Evolutionary conservation across 2,888 invertebrate genomes (phyloP).

Genomic region (Caenorhabditis auriculariae): DNA sequence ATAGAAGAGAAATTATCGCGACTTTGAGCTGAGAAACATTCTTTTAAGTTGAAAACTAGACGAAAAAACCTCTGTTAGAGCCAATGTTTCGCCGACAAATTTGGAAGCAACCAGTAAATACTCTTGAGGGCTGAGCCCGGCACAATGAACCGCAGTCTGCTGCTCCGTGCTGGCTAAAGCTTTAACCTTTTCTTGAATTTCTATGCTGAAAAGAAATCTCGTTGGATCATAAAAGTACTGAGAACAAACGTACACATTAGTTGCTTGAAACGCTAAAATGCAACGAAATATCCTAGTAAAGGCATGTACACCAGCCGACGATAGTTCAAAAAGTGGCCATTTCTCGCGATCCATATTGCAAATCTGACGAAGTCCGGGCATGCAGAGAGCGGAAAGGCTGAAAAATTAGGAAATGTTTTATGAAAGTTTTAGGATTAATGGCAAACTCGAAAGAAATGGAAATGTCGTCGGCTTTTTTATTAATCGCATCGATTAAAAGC

Average conservation of each 20-base stretch:
- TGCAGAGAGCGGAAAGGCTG: slow-evolving; percentile 24
- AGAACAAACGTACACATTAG: not conserved
- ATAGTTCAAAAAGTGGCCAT: slow-evolving; percentile 23
- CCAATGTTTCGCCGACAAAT: slow-evolving; percentile 8
- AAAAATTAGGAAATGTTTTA: slow-evolving; percentile 2
- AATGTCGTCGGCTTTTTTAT: slow-evolving; percentile 12
- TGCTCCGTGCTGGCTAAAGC: not conserved
- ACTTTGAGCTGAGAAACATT: slow-evolving; percentile 13
- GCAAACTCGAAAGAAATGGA: not conserved
- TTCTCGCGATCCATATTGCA: slow-evolving; percentile 17
- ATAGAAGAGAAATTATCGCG: slow-evolving; percentile 24
- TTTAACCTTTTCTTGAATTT: not conserved
- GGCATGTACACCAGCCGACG: not conserved
- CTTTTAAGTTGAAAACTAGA: no score
- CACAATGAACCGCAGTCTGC: not conserved
- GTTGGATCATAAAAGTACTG: not conserved
- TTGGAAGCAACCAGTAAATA: slow-evolving; percentile 8
- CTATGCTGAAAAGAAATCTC: slow-evolving; percentile 6
- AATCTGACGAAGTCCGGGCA: slow-evolving; percentile 26
- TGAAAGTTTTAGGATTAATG: not conserved
- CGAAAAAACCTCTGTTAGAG: slow-evolving; percentile 7
- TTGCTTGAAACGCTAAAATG: slow-evolving; percentile 7
- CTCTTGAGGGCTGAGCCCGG: slow-evolving; percentile 16
- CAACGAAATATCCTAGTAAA: slow-evolving; percentile 10
- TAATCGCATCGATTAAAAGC: slow-evolving; percentile 11